A percentile compares a stretch with the other conserved stretches of the same genome.
phyloP scores from a whole-genome alignment of 2,888 invertebrate species.

The Amphipyra tragopoginis region DNA sequence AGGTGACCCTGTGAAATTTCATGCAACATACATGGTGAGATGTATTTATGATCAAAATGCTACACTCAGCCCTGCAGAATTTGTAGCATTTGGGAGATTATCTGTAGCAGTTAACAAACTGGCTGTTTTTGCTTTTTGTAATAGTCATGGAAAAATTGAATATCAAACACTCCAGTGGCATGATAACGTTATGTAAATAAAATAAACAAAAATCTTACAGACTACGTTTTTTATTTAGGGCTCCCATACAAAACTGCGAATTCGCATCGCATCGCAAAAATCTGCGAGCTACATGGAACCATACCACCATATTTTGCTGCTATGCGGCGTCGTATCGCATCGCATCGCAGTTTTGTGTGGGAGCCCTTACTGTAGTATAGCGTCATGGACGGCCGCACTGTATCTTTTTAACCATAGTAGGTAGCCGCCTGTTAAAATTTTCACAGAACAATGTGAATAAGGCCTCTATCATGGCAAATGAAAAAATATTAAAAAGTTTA shows the following conservation, averaged over 20 bases:
- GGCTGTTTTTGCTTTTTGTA: constrained; percentile 91
- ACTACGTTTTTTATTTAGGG: constrained; percentile 5
- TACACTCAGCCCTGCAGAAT: constrained; percentile 84
- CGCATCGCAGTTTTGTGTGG: no score
- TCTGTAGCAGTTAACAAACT: constrained; percentile 94
- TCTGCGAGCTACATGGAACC: no score
- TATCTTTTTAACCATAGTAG: no score
- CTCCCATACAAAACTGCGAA: no score
- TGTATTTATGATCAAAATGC: constrained; percentile 89
- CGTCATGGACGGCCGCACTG: no score
- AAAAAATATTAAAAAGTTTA: no score
- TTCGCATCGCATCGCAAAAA: no score
- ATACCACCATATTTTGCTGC: no score
- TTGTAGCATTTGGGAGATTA: constrained; percentile 93
- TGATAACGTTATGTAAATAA: constrained; percentile 74
- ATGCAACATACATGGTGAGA: constrained; percentile 94
- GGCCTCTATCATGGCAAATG: no score
- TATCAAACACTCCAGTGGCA: constrained; percentile 91
- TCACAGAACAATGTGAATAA: no score
- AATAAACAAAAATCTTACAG: not conserved
- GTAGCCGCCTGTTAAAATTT: no score
- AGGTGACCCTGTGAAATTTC: constrained; percentile 95
- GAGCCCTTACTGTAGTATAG: not conserved
- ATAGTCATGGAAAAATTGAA: constrained; percentile 77
- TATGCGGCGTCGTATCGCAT: no score